These are phyloP conservation scores for Trachelus iudaicus DNA, from an alignment of 2,888 invertebrate species.

Conservation along the genomic window DNA sequence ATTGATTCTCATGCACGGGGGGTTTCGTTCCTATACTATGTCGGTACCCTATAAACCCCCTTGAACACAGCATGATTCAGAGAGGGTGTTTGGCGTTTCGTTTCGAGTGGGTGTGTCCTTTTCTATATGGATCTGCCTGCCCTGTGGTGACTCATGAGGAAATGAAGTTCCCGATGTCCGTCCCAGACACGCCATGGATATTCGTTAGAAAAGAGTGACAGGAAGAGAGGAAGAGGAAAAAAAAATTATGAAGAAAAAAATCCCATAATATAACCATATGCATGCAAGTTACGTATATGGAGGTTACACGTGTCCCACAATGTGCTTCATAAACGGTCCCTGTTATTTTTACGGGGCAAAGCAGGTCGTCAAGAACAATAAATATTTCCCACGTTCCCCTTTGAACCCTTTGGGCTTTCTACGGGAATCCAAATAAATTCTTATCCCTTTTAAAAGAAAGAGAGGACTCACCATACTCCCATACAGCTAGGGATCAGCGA, in stretches of 20 bases:
- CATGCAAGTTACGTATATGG: background rate
- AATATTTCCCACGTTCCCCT: constrained; percentile 15
- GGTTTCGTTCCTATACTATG: constrained; percentile 2
- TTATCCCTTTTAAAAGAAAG: background rate
- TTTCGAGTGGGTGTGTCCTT: constrained; percentile 30
- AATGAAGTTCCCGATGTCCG: constrained; percentile 21
- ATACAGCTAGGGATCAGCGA: background rate
- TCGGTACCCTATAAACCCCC: constrained; percentile 1
- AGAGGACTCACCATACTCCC: background rate
- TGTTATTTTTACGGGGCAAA: background rate
- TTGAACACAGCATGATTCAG: constrained; percentile 45
- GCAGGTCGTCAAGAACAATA: constrained; percentile 16
- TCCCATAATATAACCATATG: background rate
- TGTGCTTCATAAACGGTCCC: constrained; percentile 1
- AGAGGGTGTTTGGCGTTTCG: constrained; percentile 21
- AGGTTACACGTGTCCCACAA: constrained; percentile 12
- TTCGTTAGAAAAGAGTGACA: background rate
- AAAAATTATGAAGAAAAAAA: background rate
- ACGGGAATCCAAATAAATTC: constrained; percentile 1
- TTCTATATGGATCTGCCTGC: constrained; percentile 16
- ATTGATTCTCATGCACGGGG: constrained; percentile 26
- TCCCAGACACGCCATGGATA: background rate
- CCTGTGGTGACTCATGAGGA: constrained; percentile 45
- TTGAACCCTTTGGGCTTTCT: background rate
- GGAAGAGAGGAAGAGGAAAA: background rate